Percentiles rank a stretch among this genome's conserved stretches.
Evolutionary conservation across 2,113 vertebrate genomes (phyloP).

Genomic region (Aplodontia rufa): DNA sequence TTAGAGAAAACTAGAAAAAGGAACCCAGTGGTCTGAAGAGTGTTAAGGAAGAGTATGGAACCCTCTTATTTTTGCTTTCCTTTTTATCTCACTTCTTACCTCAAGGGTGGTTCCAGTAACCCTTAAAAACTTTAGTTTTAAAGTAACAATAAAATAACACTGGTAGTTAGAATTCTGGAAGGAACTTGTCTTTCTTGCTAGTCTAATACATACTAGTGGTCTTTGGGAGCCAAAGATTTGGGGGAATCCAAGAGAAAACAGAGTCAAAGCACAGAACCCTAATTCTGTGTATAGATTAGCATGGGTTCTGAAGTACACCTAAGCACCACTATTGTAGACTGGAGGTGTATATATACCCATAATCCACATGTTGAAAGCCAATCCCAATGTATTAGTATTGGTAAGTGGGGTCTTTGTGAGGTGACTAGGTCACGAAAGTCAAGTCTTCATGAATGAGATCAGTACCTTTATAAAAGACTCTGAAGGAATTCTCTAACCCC

Average conservation of each 20-base stretch:
- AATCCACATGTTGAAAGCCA: not conserved
- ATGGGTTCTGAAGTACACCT: not conserved
- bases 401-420: not conserved
- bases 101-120: not conserved
- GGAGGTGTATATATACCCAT: not conserved
- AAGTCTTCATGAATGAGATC: not conserved
- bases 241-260: not conserved
- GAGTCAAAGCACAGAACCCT: not conserved
- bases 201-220: not conserved
- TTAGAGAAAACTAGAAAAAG: not conserved
- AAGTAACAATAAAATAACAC: not conserved
- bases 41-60: too few species aligned
- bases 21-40: not conserved
- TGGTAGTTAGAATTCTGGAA: not conserved
- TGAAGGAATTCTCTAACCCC: not conserved
- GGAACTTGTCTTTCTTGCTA: not conserved
- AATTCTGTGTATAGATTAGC: not conserved
- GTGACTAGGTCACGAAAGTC: not conserved
- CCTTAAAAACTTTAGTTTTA: not conserved
- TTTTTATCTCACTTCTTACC: not conserved
- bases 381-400: not conserved
- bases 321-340: not conserved
- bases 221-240: rapidly evolving
- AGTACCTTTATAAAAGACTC: not conserved
- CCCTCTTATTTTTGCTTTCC: not conserved